Evolutionary conservation across 2,888 invertebrate species (phyloP).

Genomic region (Eupithecia inturbata): DNA sequence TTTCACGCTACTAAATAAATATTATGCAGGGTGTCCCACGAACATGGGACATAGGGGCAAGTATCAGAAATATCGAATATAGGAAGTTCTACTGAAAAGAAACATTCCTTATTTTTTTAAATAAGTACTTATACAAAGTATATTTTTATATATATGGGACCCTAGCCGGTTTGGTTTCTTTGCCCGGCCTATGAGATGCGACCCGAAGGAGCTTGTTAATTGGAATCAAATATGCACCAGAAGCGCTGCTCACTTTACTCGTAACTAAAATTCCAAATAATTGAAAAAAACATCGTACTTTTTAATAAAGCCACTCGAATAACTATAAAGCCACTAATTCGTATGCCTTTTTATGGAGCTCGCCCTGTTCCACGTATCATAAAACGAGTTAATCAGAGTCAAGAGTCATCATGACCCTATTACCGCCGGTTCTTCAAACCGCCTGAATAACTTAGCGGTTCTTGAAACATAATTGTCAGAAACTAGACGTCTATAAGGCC

Average conservation of each 20-base stretch:
- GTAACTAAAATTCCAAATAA: background rate
- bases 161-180: too few species aligned
- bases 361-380: slow-evolving; percentile 7
- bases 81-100: too few species aligned
- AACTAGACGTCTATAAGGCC: slow-evolving; percentile 3
- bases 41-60: too few species aligned
- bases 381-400: slow-evolving; percentile 8
- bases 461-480: slow-evolving; percentile 8
- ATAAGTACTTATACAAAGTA: too few species aligned
- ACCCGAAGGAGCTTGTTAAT: background rate
- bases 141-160: too few species aligned
- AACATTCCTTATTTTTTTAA: too few species aligned
- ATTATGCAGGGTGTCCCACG: too few species aligned
- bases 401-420: slow-evolving; percentile 15
- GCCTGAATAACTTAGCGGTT: slow-evolving; percentile 8
- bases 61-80: too few species aligned
- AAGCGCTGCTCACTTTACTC: background rate
- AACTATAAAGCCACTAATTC: slow-evolving; percentile 14
- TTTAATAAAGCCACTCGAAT: slow-evolving; percentile 11
- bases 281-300: background rate
- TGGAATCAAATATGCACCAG: background rate
- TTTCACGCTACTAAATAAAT: too few species aligned
- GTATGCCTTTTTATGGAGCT: slow-evolving; percentile 11
- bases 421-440: background rate
- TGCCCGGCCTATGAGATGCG: too few species aligned